A percentile compares a stretch with the other conserved stretches of the same genome.
phyloP scores from a whole-genome alignment of 2,113 vertebrate genomes.

The Azemiops feae region DNA sequence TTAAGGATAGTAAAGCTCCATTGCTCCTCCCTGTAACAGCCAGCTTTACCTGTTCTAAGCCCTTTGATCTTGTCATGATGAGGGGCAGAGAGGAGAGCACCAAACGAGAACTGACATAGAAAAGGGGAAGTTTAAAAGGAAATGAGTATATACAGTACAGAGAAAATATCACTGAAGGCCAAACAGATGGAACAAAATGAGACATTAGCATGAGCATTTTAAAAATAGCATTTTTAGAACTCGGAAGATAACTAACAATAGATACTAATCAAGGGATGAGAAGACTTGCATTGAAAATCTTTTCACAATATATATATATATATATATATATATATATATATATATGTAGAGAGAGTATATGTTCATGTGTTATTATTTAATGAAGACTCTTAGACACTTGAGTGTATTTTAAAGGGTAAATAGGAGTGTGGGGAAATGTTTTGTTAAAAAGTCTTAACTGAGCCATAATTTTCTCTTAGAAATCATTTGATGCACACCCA shows the following conservation, averaged over 20 bases:
- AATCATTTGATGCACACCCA: conserved; percentile 90
- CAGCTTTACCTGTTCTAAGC: background rate
- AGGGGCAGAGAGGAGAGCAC: background rate
- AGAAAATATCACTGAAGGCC: background rate
- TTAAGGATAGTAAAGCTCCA: background rate
- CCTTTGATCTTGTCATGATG: background rate
- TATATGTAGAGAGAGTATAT: background rate
- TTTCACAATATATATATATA: background rate
- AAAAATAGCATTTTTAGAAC: background rate
- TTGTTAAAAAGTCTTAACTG: conserved; percentile 3
- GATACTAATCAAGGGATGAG: background rate
- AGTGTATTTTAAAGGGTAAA: background rate
- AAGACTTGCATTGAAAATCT: background rate
- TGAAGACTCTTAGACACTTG: background rate
- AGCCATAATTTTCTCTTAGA: conserved; percentile 64
- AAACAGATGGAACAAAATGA: background rate
- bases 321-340: no score
- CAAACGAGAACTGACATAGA: background rate
- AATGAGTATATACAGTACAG: background rate
- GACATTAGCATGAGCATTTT: background rate
- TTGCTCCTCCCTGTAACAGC: background rate
- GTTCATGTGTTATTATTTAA: background rate
- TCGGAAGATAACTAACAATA: background rate
- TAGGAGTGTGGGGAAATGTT: background rate
- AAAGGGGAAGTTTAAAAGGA: background rate